phyloP scores from a whole-genome alignment of 23 tunicate genomes.

The Aplidium turbinatum region DNA sequence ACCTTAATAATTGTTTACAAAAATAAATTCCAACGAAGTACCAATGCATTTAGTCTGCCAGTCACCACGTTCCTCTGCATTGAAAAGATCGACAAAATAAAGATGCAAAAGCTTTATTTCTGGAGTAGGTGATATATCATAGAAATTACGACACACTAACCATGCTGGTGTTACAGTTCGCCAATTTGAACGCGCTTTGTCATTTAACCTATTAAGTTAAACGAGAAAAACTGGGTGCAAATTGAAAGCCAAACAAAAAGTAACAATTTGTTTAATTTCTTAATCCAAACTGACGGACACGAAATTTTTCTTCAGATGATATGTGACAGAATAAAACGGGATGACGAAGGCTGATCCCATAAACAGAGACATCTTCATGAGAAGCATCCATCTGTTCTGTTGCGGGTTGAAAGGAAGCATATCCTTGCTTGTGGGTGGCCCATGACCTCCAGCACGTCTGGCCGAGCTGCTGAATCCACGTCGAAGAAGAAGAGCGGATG shows the following conservation, averaged over 20 bases:
- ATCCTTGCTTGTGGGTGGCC: conserved; percentile 34
- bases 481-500: conserved; percentile 11
- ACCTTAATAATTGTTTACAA: no score
- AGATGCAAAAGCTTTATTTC: no score
- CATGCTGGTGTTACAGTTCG: no score
- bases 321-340: conserved; percentile 55
- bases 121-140: no score
- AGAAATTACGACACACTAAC: no score
- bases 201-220: no score
- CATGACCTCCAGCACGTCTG: conserved; percentile 32
- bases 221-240: no score
- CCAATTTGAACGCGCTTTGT: no score
- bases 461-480: conserved; percentile 45
- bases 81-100: no score
- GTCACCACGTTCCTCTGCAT: no score
- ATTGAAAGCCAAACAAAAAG: neutral
- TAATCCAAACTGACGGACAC: conserved; percentile 13
- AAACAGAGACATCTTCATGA: conserved; percentile 39
- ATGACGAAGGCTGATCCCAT: conserved; percentile 24
- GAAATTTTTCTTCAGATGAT: conserved; percentile 44
- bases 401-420: conserved; percentile 54
- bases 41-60: no score
- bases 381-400: conserved; percentile 57
- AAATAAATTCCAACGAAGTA: no score
- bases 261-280: neutral